phyloP scores from a whole-genome alignment of 2,797 vertebrate genomes.

The Channa striata region DNA sequence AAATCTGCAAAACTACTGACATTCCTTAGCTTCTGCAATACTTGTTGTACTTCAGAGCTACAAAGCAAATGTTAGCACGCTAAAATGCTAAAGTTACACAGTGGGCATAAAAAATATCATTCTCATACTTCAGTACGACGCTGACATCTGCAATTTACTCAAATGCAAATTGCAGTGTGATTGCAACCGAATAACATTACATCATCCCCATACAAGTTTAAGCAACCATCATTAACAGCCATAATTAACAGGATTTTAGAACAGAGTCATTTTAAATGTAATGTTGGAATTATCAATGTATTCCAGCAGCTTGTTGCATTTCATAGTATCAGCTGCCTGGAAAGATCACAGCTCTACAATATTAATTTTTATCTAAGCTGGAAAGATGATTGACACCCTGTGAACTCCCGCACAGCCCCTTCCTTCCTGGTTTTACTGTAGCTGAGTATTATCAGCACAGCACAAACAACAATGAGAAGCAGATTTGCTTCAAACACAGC shows the following conservation, averaged over 20 bases:
- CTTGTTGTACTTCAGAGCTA: no score
- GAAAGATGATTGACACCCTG: conserved; percentile 20
- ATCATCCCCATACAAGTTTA: conserved; percentile 4
- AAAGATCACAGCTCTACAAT: conserved; percentile 7
- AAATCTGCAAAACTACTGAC: no score
- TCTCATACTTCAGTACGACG: no score
- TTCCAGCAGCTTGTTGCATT: background rate
- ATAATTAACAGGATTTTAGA: no score
- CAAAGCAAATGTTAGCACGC: no score
- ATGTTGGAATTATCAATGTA: background rate
- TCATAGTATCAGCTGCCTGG: background rate
- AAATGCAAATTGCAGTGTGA: background rate
- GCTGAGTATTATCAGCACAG: conserved; percentile 29
- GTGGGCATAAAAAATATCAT: no score
- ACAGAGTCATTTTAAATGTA: background rate
- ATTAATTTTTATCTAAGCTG: conserved; percentile 18
- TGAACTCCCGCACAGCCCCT: background rate
- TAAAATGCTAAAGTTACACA: no score
- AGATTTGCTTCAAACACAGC: conserved; percentile 39
- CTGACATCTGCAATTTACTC: no score
- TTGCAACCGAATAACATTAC: background rate
- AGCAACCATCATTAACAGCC: background rate
- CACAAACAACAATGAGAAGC: conserved; percentile 52
- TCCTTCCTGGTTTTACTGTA: conserved; percentile 7
- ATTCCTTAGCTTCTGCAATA: no score